Conservation (phyloP, 2,797 vertebrate species). For the Acanthurus leucopareius region DNA sequence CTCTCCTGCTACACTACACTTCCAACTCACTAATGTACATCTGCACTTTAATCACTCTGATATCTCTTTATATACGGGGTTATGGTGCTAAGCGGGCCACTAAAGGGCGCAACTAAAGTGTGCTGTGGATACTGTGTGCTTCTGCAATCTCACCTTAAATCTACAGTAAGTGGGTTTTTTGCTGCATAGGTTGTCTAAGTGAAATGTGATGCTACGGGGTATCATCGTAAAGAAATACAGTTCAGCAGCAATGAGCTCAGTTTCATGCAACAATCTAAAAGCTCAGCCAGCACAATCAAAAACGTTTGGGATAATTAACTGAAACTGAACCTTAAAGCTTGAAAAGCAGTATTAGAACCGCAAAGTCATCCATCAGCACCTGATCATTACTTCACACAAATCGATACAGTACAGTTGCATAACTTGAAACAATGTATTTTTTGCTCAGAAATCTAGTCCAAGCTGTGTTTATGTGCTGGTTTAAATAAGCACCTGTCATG, state of each 20-base stretch:
- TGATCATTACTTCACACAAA: conserved; percentile 5
- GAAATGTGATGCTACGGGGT: conserved; percentile 43
- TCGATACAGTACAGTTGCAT: not conserved
- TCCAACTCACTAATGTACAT: conserved; percentile 8
- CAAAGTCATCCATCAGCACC: conserved; percentile 12
- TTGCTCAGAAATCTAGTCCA: not conserved
- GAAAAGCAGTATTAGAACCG: conserved; percentile 2
- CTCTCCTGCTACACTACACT: conserved; percentile 7
- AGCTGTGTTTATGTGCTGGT: not conserved
- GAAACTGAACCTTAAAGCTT: conserved; percentile 20
- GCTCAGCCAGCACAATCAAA: conserved; percentile 28
- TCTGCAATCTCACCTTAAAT: conserved; percentile 12
- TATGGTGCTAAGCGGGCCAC: not conserved
- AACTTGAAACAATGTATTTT: not conserved
- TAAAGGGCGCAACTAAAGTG: not conserved
- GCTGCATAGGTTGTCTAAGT: conserved; percentile 37
- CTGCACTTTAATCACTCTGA: conserved; percentile 4
- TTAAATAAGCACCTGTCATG: conserved; percentile 5
- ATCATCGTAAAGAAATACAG: conserved; percentile 17
- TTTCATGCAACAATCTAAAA: conserved; percentile 23
- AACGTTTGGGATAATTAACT: conserved; percentile 24
- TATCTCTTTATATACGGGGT: conserved; percentile 11
- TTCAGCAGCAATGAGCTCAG: conserved; percentile 8
- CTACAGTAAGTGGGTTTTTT: conserved; percentile 24
- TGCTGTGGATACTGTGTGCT: not conserved